A percentile compares a stretch with the other conserved stretches of the same genome.
phyloP scores from a whole-genome alignment of 2,113 vertebrate species.

The Etia nguti region DNA sequence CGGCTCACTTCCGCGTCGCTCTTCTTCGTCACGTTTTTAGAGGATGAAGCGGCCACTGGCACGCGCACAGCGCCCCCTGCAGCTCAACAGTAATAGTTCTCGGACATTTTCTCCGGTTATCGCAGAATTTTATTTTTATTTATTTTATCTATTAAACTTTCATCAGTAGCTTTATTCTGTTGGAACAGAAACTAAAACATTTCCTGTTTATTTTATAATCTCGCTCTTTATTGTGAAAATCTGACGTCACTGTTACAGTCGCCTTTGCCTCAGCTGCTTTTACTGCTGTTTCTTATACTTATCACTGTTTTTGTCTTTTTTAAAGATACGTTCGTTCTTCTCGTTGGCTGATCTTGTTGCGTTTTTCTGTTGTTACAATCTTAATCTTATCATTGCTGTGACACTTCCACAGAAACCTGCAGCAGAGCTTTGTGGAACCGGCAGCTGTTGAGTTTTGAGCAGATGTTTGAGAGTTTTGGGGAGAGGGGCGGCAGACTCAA shows the following conservation, averaged over 20 bases:
- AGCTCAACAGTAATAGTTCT: background rate
- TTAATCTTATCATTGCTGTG: background rate
- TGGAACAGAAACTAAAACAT: accelerated
- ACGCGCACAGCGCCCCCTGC: background rate
- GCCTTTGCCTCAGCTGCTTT: accelerated
- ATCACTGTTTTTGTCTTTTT: accelerated
- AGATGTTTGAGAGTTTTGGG: background rate
- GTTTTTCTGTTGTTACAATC: background rate
- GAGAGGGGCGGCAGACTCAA: background rate
- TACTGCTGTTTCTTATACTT: background rate
- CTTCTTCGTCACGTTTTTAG: accelerated
- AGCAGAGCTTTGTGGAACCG: background rate
- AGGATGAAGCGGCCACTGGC: accelerated
- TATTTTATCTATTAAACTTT: background rate
- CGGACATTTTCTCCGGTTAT: background rate
- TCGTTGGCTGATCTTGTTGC: background rate
- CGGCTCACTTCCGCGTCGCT: background rate
- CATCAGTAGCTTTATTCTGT: background rate
- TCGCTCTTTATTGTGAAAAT: accelerated
- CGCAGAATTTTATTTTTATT: background rate
- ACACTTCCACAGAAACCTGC: background rate
- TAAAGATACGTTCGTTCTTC: background rate
- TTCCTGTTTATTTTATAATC: accelerated
- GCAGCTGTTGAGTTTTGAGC: background rate
- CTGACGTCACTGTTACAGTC: background rate